phyloP scores from a whole-genome alignment of 2,113 vertebrate genomes.

The Stercorarius parasiticus region DNA sequence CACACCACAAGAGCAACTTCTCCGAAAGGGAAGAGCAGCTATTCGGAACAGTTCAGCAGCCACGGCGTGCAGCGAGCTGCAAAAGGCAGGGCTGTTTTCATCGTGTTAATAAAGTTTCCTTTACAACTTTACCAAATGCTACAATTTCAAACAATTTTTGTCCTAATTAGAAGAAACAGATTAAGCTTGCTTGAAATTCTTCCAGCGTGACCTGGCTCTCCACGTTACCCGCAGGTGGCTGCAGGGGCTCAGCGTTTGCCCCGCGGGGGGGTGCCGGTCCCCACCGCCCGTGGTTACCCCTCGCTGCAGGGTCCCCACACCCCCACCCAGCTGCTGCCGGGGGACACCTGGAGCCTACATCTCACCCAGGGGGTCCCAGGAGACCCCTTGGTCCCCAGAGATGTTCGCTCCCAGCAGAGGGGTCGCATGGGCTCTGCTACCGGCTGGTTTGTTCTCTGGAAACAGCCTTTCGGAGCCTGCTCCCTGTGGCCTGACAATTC shows the following conservation, averaged over 20 bases:
- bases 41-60: background rate
- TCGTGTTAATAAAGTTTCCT: accelerated
- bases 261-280: too few relatives aligned
- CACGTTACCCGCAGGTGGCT: accelerated
- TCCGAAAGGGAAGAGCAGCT: background rate
- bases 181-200: background rate
- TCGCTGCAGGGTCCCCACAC: accelerated
- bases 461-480: background rate
- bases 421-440: accelerated
- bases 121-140: background rate
- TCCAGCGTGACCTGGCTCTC: too few relatives aligned
- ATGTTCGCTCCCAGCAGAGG: accelerated
- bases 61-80: accelerated
- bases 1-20: accelerated
- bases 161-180: background rate
- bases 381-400: background rate
- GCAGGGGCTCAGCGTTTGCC: accelerated
- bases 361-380: background rate
- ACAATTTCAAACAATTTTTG: background rate
- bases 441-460: background rate
- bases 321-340: too few relatives aligned
- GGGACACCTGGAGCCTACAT: background rate
- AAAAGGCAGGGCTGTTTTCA: background rate
- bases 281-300: accelerated
- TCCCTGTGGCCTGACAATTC: background rate